Evolutionary conservation across 2,888 invertebrate genomes (phyloP).

Genomic region (Dasysyrphus tricinctus): DNA sequence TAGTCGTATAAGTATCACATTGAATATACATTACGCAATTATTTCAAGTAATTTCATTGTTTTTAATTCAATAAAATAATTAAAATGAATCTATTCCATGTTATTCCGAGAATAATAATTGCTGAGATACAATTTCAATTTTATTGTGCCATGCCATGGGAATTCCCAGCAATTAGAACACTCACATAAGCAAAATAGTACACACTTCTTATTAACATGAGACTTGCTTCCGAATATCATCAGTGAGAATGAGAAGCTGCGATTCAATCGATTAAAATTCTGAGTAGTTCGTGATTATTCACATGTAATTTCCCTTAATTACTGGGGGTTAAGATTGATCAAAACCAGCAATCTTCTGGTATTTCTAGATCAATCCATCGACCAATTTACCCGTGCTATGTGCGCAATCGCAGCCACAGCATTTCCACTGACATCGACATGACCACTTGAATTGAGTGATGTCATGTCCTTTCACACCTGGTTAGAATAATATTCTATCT

Average conservation of each 20-base stretch:
- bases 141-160: conserved; percentile 32
- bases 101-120: conserved; percentile 53
- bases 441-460: conserved; percentile 47
- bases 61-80: conserved; percentile 32
- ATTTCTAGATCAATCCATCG: conserved; percentile 56
- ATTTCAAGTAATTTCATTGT: conserved; percentile 53
- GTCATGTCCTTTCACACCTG: conserved; percentile 66
- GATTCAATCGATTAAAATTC: background rate
- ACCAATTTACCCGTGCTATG: conserved; percentile 14
- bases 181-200: background rate
- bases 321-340: background rate
- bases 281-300: conserved; percentile 44
- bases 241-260: background rate
- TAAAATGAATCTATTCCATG: conserved; percentile 50
- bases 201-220: conserved; percentile 45
- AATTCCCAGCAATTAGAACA: conserved; percentile 51
- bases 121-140: conserved; percentile 38
- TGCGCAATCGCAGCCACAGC: conserved; percentile 18
- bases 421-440: conserved; percentile 11
- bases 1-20: background rate
- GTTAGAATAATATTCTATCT: background rate
- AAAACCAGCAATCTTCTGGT: conserved; percentile 43
- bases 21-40: conserved; percentile 20
- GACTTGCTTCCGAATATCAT: conserved; percentile 58
- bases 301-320: conserved; percentile 58